Evolutionary conservation across 2,113 vertebrate genomes (phyloP), one percentile per base, ranked within the genome.

Genomic region (Orthonyx spaldingii): DNA sequence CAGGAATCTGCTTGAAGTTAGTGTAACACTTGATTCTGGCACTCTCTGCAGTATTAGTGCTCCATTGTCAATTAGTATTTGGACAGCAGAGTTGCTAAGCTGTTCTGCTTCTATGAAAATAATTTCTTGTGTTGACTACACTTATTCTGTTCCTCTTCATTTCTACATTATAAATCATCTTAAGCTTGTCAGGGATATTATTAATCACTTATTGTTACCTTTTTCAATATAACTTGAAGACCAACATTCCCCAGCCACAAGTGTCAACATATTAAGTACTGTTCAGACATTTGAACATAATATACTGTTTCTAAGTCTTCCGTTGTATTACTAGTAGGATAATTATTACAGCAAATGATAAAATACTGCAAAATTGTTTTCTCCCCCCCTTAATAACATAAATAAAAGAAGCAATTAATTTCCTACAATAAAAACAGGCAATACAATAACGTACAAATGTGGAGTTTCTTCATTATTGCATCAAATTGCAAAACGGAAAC

Each of bases 331-430:
- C 93, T 97, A 96, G 96, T 97, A 98, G 97, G 98, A 96, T 98
- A 98, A 98, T 98, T 98, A 98, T 98, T 98, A 98, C 75, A 97
- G 97, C 96, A 98, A 98, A 97, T 96, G 97, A 98, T 94, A 98
- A 98, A 98, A 98, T 97, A 97, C 81, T 94, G 95, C 96, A 97
- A 98, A 98, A 97, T 96, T 96, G 96, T 95, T 97, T 97, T 95
- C 94, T 94, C 97, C 95, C 97, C 87, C 97, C 96, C 94, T 97
- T 98, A 98, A 98, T 98, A 98, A 98, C 95, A 98, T 98, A 98
- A 98, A 98, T 98, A 97, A 98, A 98, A 98, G 97, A 89, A 97
- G 97, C 97, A 98, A 98, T 98, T 98, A 98, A 98, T 98, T 98
- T 98, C 97, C 97, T 97, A 98, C 98, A 98, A 98, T 97, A 98